Percentiles rank a stretch among this genome's conserved stretches.
These are phyloP conservation scores for Siniperca undulata DNA, from an alignment of 2,797 vertebrate species.

Conservation along the genomic window DNA sequence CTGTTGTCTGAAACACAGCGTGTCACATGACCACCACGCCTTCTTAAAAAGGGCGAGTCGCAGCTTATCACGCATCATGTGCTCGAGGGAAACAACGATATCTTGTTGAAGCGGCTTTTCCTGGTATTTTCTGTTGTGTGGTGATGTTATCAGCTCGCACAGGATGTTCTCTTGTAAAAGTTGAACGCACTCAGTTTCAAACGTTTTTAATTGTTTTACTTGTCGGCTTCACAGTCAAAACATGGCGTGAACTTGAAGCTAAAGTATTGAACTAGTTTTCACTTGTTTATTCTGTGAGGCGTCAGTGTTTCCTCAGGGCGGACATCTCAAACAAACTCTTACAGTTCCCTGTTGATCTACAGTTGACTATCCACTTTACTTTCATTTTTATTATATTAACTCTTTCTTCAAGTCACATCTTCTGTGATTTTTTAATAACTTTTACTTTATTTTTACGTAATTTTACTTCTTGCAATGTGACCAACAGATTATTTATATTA, in stretches of 20 bases:
- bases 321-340: conserved; percentile 19
- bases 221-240: not conserved
- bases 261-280: not conserved
- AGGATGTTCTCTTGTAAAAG: not conserved
- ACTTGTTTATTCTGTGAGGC: conserved; percentile 27
- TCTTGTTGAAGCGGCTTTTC: not conserved
- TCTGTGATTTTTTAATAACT: too few relatives aligned
- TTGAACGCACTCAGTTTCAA: not conserved
- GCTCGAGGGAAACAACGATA: not conserved
- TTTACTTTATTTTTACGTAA: too few relatives aligned
- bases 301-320: conserved; percentile 43
- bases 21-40: not conserved
- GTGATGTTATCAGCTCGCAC: not conserved
- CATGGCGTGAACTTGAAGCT: not conserved
- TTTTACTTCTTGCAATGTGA: too few relatives aligned
- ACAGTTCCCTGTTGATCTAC: not conserved
- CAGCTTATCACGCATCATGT: not conserved
- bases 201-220: too few relatives aligned
- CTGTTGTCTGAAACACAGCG: not conserved
- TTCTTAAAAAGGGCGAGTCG: not conserved
- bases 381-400: not conserved
- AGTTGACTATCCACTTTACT: not conserved
- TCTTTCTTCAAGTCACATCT: too few relatives aligned
- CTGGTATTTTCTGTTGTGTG: not conserved
- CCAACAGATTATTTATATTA: too few relatives aligned